Conservation (phyloP, 30 jellyfish, hydroid and myxozoan genomes). For the Mastigias papua region DNA sequence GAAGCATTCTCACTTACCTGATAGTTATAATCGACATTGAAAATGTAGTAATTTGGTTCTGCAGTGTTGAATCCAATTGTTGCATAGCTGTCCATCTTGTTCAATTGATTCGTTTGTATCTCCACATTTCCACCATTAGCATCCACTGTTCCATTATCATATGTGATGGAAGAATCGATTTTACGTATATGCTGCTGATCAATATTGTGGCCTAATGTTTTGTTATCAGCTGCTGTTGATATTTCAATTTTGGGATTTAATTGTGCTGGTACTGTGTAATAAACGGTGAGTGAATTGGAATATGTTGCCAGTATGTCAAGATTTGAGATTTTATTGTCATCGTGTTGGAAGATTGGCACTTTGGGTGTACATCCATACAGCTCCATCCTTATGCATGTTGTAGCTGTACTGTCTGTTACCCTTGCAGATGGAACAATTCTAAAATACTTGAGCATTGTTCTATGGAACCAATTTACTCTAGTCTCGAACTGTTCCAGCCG, state of each 20-base stretch:
- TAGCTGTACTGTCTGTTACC: not conserved
- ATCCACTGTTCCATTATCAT: constrained; percentile 1
- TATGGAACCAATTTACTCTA: constrained; percentile 48
- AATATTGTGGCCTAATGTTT: not conserved
- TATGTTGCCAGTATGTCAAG: not conserved
- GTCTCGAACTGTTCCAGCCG: not conserved
- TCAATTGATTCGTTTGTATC: not conserved
- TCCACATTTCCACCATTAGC: not conserved
- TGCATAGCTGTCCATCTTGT: not conserved
- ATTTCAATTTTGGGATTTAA: not conserved
- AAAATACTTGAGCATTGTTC: constrained; percentile 27
- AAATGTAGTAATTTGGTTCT: not conserved
- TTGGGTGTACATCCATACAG: constrained; percentile 53
- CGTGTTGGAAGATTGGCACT: constrained; percentile 21
- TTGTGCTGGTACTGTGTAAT: not conserved
- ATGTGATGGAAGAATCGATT: not conserved
- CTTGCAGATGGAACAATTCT: constrained; percentile 41
- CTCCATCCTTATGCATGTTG: constrained; percentile 53
- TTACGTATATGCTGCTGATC: not conserved
- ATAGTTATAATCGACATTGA: not conserved
- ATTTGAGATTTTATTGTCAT: not conserved
- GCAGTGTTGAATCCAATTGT: not conserved
- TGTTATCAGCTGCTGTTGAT: constrained; percentile 25
- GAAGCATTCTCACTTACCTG: too few relatives aligned
- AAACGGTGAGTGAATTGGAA: not conserved